phyloP scores from a whole-genome alignment of 1,140 invertebrate species.

The Acromyrmex echinatior region DNA sequence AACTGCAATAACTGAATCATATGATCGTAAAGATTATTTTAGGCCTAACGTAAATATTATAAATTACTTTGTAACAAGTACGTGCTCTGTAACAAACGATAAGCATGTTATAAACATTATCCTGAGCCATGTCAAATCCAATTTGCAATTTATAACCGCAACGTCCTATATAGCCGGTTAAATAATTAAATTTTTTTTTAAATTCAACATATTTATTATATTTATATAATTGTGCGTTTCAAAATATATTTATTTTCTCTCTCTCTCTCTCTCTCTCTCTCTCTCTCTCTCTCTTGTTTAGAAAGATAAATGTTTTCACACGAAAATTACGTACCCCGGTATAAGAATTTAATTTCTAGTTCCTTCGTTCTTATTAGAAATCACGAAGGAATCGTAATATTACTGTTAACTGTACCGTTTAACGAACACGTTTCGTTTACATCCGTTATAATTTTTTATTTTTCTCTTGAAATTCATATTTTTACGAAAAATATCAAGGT shows the following conservation, averaged over 20 bases:
- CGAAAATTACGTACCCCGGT: background rate
- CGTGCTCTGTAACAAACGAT: conserved; percentile 47
- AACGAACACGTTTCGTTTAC: background rate
- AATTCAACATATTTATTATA: background rate
- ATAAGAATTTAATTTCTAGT: conserved; percentile 15
- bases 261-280: background rate
- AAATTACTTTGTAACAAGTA: conserved; percentile 22
- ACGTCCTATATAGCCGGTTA: background rate
- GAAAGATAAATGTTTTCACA: conserved; percentile 18
- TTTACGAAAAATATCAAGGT: conserved; percentile 1
- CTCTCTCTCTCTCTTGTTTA: conserved; percentile 2
- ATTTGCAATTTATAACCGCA: conserved; percentile 29
- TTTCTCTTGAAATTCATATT: background rate
- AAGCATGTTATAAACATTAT: conserved; percentile 44
- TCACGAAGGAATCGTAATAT: background rate
- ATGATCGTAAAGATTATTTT: conserved; percentile 29
- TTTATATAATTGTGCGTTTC: conserved; percentile 41
- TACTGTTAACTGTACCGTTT: background rate
- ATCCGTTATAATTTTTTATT: conserved; percentile 1
- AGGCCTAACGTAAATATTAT: conserved; percentile 53
- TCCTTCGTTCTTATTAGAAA: background rate
- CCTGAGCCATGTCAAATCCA: conserved; percentile 26
- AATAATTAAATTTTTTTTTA: conserved; percentile 22
- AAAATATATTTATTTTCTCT: conserved; percentile 31
- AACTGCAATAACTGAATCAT: conserved; percentile 80